A percentile compares a stretch with the other conserved stretches of the same genome.
phyloP scores from a whole-genome alignment of 1,140 invertebrate species.

The Venturia canescens region DNA sequence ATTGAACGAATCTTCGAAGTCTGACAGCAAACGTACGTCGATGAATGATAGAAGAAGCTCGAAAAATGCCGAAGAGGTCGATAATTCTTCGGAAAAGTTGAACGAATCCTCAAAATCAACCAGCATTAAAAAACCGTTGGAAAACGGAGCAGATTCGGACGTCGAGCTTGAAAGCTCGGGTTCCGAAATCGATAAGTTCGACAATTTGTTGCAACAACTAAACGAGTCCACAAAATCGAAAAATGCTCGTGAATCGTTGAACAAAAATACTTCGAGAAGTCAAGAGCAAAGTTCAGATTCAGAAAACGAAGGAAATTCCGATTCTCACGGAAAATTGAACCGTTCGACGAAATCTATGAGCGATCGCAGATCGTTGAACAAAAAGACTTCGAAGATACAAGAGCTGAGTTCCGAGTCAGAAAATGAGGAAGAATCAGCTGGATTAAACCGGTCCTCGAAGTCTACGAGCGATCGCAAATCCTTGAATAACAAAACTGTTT shows the following conservation, averaged over 20 bases:
- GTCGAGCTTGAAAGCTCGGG: background rate
- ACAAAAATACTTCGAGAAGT: too few relatives aligned
- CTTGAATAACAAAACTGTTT: background rate
- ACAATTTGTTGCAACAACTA: background rate
- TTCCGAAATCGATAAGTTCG: background rate
- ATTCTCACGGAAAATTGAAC: too few relatives aligned
- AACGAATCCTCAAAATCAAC: background rate
- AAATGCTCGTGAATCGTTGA: too few relatives aligned
- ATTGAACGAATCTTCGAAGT: background rate
- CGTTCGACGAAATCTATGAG: too few relatives aligned
- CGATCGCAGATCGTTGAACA: too few relatives aligned
- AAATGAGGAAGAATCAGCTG: too few relatives aligned
- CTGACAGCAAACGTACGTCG: background rate
- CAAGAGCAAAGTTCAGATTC: background rate
- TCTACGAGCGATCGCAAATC: background rate
- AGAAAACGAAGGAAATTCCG: too few relatives aligned
- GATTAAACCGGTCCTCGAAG: too few relatives aligned
- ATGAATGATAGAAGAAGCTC: background rate
- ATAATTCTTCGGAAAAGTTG: background rate
- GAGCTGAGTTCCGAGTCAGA: background rate
- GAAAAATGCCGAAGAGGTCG: background rate
- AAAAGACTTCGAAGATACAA: too few relatives aligned
- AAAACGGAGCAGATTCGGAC: background rate
- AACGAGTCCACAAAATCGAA: too few relatives aligned
- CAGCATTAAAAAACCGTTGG: background rate